phyloP scores from a whole-genome alignment of 2,797 vertebrate species.

The Cynodonichthys magdalenae region DNA sequence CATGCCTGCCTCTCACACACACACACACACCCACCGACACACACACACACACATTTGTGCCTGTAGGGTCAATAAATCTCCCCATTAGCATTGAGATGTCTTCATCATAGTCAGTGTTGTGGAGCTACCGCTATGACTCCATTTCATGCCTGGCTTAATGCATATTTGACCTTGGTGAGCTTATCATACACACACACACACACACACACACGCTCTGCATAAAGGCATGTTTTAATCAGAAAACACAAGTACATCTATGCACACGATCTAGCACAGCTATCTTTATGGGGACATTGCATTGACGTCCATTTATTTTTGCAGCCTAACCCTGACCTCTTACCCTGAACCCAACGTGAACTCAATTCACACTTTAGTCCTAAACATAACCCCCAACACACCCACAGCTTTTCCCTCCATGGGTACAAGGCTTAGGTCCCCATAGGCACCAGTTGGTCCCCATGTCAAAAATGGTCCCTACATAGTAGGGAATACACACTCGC shows the following conservation, averaged over 20 bases:
- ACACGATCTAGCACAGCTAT: too few species aligned
- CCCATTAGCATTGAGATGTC: constrained; percentile 72
- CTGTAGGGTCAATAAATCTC: constrained; percentile 68
- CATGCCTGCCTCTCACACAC: constrained; percentile 10
- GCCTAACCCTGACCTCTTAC: too few species aligned
- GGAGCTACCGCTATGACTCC: constrained; percentile 59
- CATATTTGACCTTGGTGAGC: constrained; percentile 73
- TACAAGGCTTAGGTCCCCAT: too few species aligned
- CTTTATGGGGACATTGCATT: too few species aligned
- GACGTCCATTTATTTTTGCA: too few species aligned
- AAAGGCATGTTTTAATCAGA: neutral
- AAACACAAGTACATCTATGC: neutral
- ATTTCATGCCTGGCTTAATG: constrained; percentile 69
- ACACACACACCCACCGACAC: constrained; percentile 1
- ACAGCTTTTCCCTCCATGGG: too few species aligned
- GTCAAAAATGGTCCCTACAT: too few species aligned
- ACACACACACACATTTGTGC: constrained; percentile 17
- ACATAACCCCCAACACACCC: too few species aligned
- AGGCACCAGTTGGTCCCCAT: too few species aligned
- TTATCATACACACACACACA: constrained; percentile 26
- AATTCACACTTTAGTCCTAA: too few species aligned
- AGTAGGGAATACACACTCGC: too few species aligned
- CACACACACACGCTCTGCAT: neutral
- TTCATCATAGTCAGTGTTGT: constrained; percentile 64
- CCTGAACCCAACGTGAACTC: too few species aligned